Evolutionary conservation across 2,113 vertebrate genomes (phyloP).

Genomic region (Nesoenas mayeri): DNA sequence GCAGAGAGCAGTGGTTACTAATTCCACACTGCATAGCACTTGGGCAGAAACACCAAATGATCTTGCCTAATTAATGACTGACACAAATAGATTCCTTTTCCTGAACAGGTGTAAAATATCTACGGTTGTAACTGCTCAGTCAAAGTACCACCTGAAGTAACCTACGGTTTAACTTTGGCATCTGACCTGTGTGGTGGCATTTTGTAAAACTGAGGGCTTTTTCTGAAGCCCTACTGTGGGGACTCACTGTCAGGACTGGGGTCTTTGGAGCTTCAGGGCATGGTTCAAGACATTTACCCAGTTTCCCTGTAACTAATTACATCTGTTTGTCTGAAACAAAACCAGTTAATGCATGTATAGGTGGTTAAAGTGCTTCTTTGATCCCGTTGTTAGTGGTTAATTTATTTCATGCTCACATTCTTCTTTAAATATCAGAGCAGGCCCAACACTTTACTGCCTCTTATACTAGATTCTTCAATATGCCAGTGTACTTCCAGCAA

Average conservation of each 20-base stretch:
- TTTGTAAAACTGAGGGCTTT: background rate
- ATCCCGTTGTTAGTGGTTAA: background rate
- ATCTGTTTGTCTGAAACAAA: background rate
- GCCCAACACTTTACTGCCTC: background rate
- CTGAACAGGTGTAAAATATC: background rate
- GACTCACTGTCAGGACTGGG: background rate
- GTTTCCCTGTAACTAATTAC: background rate
- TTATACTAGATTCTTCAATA: background rate
- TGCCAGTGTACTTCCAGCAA: background rate
- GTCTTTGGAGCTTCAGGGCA: background rate
- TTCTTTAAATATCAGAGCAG: background rate
- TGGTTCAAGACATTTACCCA: background rate
- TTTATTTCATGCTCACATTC: background rate
- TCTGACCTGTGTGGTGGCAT: background rate
- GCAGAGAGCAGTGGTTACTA: background rate
- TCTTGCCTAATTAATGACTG: background rate
- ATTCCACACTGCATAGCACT: background rate
- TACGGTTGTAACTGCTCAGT: background rate
- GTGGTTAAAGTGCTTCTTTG: background rate
- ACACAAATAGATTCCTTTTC: background rate
- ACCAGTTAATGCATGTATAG: background rate
- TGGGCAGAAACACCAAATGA: background rate
- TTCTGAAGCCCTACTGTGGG: rapidly evolving
- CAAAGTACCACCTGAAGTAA: background rate
- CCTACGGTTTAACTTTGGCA: background rate